Evolutionary conservation across 2,797 vertebrate genomes (phyloP).

Genomic region (Sebastes variabilis): DNA sequence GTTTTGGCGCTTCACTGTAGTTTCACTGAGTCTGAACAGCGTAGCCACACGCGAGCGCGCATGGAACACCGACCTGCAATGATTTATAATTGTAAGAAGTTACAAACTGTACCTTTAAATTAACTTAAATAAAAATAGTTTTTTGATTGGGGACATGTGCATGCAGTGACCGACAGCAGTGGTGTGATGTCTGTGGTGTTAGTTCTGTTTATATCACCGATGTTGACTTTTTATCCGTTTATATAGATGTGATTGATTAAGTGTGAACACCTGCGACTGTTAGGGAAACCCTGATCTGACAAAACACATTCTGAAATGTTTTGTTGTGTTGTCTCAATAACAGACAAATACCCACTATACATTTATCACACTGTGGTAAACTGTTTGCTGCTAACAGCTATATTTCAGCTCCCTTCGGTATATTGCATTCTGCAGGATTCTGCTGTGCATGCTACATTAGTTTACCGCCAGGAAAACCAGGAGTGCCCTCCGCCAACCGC

Average conservation of each 20-base stretch:
- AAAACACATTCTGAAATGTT: background rate
- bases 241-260: background rate
- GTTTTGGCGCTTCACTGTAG: too few relatives aligned
- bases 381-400: constrained; percentile 9
- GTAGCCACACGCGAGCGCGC: fast-evolving
- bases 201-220: background rate
- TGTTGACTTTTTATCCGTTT: background rate
- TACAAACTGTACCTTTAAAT: too few relatives aligned
- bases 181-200: background rate
- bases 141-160: background rate
- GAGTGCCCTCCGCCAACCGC: constrained; percentile 7
- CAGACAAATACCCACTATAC: background rate
- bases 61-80: too few relatives aligned
- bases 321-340: background rate
- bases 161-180: background rate
- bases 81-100: too few relatives aligned
- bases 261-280: background rate
- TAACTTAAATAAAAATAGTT: too few relatives aligned
- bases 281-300: background rate
- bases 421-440: constrained; percentile 39
- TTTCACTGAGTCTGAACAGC: too few relatives aligned
- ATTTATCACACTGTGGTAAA: constrained; percentile 5
- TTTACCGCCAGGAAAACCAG: constrained; percentile 9
- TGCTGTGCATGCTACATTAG: constrained; percentile 25
- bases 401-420: constrained; percentile 1